Evolutionary conservation across 1,140 invertebrate genomes (phyloP), one percentile per base, ranked within the genome.

Genomic region (Dendroctonus valens): DNA sequence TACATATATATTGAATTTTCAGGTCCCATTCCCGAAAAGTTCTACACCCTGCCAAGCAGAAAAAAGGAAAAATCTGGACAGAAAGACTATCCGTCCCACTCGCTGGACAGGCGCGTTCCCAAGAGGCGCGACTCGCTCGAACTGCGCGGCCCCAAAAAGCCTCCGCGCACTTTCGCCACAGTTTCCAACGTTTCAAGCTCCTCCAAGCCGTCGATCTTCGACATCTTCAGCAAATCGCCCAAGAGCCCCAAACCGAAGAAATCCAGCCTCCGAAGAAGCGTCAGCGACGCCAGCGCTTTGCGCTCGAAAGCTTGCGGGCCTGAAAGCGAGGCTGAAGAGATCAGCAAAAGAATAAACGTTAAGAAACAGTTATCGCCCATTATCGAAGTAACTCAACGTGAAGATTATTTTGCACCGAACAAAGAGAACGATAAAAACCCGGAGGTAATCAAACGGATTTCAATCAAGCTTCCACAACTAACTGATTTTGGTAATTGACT

Each of bases 351-450:
- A 40, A 46, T 7, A 48, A 68, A 59, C 26, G 66, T 5, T 63
- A 87, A 85, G 74, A 84, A 85, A 59, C 89, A 89, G 72, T 71
- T 91, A n/a, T 90, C 88, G 12, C 89, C 89, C 0, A 91, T 91
- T 62, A 91, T 90, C 55, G 89, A 91, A 79, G 77, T 78, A 76
- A 77, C 83, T 74, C 81, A 86, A 70, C 74, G 82, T 46, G 86
- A 88, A 75, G 87, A 89, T 71, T 89, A 88, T 67, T 90, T 91
- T 69, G 80, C 84, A 54, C 82, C 77, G 12, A 42, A 46, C 39
- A 14, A 50, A n/a, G 49, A 59, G 41, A 44, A 59, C n/a, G 41
- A 59, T 41, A n/a, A 37, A 37, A 8, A 54, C 38, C 9, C 37
- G 40, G 9, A 55, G 55, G 0, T 49, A 72, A 14, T 62, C 40